Base-by-base conservation (phyloP, 2,888 invertebrate genomes). In the Eulithis prunata region DNA sequence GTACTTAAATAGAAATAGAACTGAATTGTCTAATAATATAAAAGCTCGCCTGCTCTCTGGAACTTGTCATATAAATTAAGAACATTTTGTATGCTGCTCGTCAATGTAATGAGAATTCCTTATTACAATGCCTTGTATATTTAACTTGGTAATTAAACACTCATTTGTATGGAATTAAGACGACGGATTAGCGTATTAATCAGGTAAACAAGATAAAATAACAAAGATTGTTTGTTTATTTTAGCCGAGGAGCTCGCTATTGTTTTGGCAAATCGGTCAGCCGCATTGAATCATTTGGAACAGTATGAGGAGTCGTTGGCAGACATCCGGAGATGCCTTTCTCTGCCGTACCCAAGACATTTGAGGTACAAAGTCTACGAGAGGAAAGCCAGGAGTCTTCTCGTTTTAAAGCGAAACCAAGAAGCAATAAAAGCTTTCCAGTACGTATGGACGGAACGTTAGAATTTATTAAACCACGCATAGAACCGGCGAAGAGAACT, bases 201-300 rank as follows among this genome's bases (percentile, higher is more conserved):
- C 47, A 36, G 38, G 61, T 65, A 63, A 59, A 47, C 59, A 63
- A 60, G 57, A 45, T 41, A 28, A 32, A 55, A 55, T 71, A 54
- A 46, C 52, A 57, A 53, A 54, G 32, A 41, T 55, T 62, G 59
- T 53, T 62, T 61, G 54, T 57, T 61, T 61, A 61, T 61, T 63
- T 66, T 58, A 95, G 95, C 87, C 67, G 88, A 91, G 72, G 95
- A 96, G 61, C 83, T 96, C 4, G 93, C 96, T 0, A 94, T 97
- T 49, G 91, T 96, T 5, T 90, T 96, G 72, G 97, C 97, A 0
- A 98, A 97, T 84, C 94, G 97, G 10, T 97, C 97, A 41, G 97
- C 97, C 0, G 94, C 96, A 0, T 91, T 97, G 46, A 96, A 96
- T 78, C 96, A 97, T 78, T 84, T 97, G 82, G 91, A 95, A 68